Percentiles rank a stretch among this genome's conserved stretches.
These are phyloP conservation scores for Eurystomus gularis DNA, from an alignment of 2,113 vertebrate genomes.

Conservation along the genomic window DNA sequence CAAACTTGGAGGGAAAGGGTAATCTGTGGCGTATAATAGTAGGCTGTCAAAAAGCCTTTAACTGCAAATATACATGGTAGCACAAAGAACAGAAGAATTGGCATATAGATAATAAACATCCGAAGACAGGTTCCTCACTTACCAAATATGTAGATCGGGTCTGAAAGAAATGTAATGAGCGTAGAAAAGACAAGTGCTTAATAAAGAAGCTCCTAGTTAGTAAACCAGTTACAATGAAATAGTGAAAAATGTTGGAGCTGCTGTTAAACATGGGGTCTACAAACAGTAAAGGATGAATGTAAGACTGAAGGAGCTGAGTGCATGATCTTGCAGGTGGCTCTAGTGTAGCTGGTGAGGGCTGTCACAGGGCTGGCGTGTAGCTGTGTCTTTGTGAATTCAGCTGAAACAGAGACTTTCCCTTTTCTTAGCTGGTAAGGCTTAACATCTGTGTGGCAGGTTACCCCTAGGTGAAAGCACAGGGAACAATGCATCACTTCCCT, in stretches of 20 bases:
- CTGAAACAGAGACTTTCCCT: not conserved
- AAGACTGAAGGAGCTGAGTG: not conserved
- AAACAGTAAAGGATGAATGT: not conserved
- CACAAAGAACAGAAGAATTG: not conserved
- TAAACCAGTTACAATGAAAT: not conserved
- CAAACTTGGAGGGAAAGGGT: slow-evolving; percentile 26
- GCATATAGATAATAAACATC: not conserved
- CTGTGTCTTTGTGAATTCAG: not conserved
- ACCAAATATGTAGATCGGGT: not conserved
- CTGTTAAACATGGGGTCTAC: not conserved
- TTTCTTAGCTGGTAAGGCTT: not conserved
- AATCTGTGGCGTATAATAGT: slow-evolving; percentile 35
- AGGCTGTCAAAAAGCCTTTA: slow-evolving; percentile 20
- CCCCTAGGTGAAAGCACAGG: not conserved
- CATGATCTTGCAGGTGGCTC: not conserved
- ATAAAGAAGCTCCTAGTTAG: not conserved
- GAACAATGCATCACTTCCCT: not conserved
- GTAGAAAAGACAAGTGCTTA: not conserved
- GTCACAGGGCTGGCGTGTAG: not conserved
- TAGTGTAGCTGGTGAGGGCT: not conserved
- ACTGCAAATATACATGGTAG: not conserved
- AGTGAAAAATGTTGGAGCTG: not conserved
- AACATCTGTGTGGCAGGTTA: not conserved
- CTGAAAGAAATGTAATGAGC: not conserved
- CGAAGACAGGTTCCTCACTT: not conserved